Conservation (phyloP, 2,113 vertebrate species). For the Solenodon paradoxus region DNA sequence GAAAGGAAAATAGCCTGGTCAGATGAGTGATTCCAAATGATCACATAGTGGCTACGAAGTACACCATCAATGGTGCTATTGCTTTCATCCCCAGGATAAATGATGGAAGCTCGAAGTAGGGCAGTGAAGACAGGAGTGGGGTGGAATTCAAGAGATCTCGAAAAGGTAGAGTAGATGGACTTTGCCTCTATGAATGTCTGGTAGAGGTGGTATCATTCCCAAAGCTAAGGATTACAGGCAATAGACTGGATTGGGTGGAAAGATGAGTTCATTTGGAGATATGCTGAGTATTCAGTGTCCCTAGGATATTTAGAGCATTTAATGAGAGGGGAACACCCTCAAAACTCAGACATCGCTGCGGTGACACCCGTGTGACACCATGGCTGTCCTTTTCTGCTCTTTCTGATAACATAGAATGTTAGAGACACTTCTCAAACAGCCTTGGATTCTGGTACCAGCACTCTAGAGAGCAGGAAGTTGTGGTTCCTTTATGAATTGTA, state of each 20-base stretch:
- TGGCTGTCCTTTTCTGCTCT: constrained; percentile 1
- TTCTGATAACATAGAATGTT: constrained; percentile 38
- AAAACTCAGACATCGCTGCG: neutral
- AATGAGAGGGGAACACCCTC: neutral
- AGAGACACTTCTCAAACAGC: constrained; percentile 9
- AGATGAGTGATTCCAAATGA: neutral
- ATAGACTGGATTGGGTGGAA: neutral
- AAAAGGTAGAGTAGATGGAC: neutral
- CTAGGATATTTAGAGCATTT: neutral
- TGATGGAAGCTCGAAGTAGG: neutral
- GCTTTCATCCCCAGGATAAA: neutral
- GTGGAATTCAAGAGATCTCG: neutral
- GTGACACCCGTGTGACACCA: neutral
- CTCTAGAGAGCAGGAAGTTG: neutral
- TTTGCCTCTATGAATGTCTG: neutral
- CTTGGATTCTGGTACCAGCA: neutral
- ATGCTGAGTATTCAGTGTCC: neutral
- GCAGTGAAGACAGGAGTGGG: neutral
- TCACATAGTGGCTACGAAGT: neutral
- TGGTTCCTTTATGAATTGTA: constrained; percentile 8
- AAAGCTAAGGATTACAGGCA: neutral
- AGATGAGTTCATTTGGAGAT: neutral
- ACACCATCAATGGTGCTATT: neutral
- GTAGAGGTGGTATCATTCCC: neutral
- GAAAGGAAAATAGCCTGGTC: neutral